Percentiles rank a stretch among this genome's conserved stretches.
Evolutionary conservation across 1,140 invertebrate species (phyloP).

Genomic region (Camponotus pennsylvanicus): DNA sequence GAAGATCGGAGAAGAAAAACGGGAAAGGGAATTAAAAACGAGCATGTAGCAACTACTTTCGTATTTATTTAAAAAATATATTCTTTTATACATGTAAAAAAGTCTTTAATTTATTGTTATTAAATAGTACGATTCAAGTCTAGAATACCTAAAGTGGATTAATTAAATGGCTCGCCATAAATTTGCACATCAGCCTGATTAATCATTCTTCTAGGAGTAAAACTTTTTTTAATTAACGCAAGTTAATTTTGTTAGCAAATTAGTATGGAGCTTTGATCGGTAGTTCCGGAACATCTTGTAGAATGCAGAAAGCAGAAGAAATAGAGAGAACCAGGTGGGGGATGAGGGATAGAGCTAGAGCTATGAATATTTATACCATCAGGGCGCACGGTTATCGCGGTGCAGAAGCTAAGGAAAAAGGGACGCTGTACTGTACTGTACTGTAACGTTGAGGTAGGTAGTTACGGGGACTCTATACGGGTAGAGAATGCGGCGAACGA

Average conservation of each 20-base stretch:
- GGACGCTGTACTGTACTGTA: slow-evolving; percentile 2
- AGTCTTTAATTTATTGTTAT: background rate
- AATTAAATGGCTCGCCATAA: background rate
- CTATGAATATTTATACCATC: slow-evolving; percentile 77
- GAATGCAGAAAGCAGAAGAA: slow-evolving; percentile 14
- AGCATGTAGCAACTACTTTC: background rate
- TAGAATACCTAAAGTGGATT: no score
- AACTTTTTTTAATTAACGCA: background rate
- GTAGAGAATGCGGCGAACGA: slow-evolving; percentile 46
- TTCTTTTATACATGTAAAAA: no score
- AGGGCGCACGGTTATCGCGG: slow-evolving; percentile 67
- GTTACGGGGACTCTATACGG: slow-evolving; percentile 17
- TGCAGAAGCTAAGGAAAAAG: slow-evolving; percentile 61
- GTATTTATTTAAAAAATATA: background rate
- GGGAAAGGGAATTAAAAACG: background rate
- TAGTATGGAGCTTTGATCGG: background rate
- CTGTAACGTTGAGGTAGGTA: background rate
- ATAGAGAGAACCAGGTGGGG: slow-evolving; percentile 18
- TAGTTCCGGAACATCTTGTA: slow-evolving; percentile 7
- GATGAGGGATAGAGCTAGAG: slow-evolving; percentile 28
- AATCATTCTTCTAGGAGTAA: background rate
- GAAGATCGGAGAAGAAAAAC: slow-evolving; percentile 1
- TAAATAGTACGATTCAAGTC: background rate
- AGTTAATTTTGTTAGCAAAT: background rate
- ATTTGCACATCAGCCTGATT: no score